Base-by-base conservation (phyloP, 2,888 invertebrate genomes). In the Chromoteleia sp. region DNA sequence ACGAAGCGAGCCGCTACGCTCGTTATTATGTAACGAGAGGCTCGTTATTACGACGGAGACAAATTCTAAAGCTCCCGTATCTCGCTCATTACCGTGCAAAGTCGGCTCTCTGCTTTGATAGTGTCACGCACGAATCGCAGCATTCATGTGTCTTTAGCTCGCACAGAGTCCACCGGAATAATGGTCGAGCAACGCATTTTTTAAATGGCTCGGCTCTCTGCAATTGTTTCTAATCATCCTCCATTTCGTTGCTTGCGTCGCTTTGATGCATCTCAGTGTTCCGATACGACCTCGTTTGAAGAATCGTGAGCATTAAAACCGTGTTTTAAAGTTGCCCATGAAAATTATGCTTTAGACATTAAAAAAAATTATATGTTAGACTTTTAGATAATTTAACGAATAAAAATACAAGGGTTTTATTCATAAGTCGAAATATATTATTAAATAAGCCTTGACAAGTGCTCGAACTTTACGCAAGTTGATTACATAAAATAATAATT, bases 11-110 rank as follows among this genome's bases (percentile, higher is more conserved):
- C 84, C 83, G 86, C 84, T 84, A 83, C 83, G 87, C 90, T 90
- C 89, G 90, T 91, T 90, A 90, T 90, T 90, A 88, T 89, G 88
- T 90, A 89, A 90, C 90, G 88, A 89, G 89, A 87, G 87, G 88
- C 90, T 90, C 90, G 89, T 90, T 90, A 89, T 90, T 90, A 90
- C 89, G 89, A 88, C 88, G 88, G 88, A 87, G 88, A 90, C 89
- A 89, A 89, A 89, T 89, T 88, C 87, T 87, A 87, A 89, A 89
- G 88, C 86, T 85, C 84, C 83, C 84, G 83, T 80, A 80, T 84
- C 83, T 78, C 80, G 80, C 71, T 81, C 82, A 82, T 82, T 84
- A 82, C 82, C 71, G 71, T 73, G 75, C 71, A 76, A 82, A 84
- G 78, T 78, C 76, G 75, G 73, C 74, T 73, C 82, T 73, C 65